These are phyloP conservation scores for Stegana nigrithorax DNA, from an alignment of 2,888 invertebrate genomes.

Conservation along the genomic window DNA sequence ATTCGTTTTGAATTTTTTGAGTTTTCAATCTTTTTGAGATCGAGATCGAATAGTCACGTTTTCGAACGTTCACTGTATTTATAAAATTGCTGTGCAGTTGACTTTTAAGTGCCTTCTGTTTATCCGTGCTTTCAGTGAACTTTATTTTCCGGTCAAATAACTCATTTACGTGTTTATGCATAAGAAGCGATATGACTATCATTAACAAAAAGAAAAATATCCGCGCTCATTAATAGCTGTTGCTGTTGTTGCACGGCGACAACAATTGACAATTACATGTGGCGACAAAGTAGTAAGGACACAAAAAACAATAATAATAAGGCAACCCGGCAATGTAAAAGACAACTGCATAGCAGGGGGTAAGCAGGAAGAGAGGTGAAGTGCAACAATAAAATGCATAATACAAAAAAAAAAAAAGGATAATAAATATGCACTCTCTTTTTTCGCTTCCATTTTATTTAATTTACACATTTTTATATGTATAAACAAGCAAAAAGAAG, in stretches of 20 bases:
- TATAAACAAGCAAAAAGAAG: slow-evolving; percentile 52
- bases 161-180: no score
- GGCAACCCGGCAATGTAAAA: neutral
- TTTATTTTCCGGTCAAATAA: no score
- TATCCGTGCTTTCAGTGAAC: no score
- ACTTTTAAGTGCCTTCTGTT: no score
- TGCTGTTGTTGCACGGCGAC: no score
- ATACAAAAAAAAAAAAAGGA: neutral
- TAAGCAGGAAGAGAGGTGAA: neutral
- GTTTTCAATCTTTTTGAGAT: no score
- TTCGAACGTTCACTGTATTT: no score
- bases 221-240: slow-evolving; percentile 7
- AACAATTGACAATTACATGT: slow-evolving; percentile 12
- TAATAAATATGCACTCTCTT: neutral
- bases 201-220: slow-evolving; percentile 13
- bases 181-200: no score
- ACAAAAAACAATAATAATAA: neutral
- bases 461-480: slow-evolving; percentile 51
- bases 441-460: no score
- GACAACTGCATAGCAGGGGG: neutral
- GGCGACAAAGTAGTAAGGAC: neutral
- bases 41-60: no score
- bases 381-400: neutral
- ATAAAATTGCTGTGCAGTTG: no score
- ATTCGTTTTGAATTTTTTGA: no score